Conservation (phyloP, 2,888 invertebrate species). For the Apotomis capreana region DNA sequence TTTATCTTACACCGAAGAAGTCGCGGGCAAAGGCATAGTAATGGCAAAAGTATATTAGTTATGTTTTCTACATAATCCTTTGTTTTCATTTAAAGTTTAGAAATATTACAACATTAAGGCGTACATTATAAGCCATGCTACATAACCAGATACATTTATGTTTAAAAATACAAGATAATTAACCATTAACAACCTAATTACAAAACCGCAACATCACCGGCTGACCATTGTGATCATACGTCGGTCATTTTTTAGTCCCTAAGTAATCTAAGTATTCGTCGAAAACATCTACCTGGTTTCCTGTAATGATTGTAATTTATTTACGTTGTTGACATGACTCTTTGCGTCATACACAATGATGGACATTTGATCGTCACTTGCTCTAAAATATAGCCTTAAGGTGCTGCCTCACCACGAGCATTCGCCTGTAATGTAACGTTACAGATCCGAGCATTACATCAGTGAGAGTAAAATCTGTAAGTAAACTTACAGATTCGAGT, state of each 20-base stretch:
- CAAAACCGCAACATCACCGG: constrained; percentile 20
- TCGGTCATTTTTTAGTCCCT: constrained; percentile 23
- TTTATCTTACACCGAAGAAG: too few relatives aligned
- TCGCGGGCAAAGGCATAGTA: too few relatives aligned
- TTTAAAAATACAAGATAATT: constrained; percentile 12
- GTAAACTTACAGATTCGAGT: too few relatives aligned
- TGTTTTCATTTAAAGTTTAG: too few relatives aligned
- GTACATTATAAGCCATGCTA: too few relatives aligned
- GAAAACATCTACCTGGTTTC: constrained; percentile 28
- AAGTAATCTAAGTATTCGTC: constrained; percentile 1
- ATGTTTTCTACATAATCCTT: too few relatives aligned
- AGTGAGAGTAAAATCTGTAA: too few relatives aligned
- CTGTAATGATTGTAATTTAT: constrained; percentile 32
- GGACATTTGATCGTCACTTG: constrained; percentile 25
- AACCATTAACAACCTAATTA: constrained; percentile 10
- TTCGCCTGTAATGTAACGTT: too few relatives aligned
- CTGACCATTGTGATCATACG: constrained; percentile 20
- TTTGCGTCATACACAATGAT: constrained; percentile 33
- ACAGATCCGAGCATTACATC: too few relatives aligned
- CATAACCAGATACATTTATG: neutral
- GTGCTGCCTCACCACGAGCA: too few relatives aligned
- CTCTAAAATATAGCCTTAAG: neutral
- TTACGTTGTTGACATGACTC: constrained; percentile 16
- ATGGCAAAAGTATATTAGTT: too few relatives aligned
- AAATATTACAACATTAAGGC: too few relatives aligned